Percentiles rank a stretch among this genome's conserved stretches.
Conservation (phyloP, 2,113 vertebrate species). For the Campylomormyrus tamandua region DNA sequence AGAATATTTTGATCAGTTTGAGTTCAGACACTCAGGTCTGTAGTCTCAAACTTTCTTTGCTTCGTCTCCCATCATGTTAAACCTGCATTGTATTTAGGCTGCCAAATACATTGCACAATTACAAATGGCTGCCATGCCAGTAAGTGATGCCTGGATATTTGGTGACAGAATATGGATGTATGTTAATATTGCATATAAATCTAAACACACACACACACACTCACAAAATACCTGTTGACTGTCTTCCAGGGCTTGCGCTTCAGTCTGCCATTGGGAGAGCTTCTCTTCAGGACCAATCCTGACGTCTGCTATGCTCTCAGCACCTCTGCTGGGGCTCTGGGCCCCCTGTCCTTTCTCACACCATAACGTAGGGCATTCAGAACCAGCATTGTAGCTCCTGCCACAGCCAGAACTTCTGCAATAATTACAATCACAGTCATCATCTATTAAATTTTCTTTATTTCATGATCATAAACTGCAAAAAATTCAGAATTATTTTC, state of each 20-base stretch:
- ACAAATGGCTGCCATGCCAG: background rate
- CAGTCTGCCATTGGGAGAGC: constrained; percentile 35
- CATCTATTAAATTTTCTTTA: background rate
- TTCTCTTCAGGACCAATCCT: constrained; percentile 49
- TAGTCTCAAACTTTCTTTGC: background rate
- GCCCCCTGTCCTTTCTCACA: constrained; percentile 18
- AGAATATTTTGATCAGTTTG: background rate
- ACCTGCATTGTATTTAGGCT: background rate
- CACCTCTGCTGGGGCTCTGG: constrained; percentile 13
- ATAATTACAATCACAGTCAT: background rate
- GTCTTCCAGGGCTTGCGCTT: constrained; percentile 33
- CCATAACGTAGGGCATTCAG: constrained; percentile 16
- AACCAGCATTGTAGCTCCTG: constrained; percentile 9
- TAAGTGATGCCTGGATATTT: background rate
- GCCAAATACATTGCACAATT: background rate
- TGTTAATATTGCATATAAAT: background rate
- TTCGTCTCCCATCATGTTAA: background rate
- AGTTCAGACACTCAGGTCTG: background rate
- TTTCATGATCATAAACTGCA: background rate
- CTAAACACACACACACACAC: no score
- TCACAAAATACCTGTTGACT: constrained; percentile 38
- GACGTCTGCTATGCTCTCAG: constrained; percentile 3
- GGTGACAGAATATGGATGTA: background rate
- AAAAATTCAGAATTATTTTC: background rate
- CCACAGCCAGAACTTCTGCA: constrained; percentile 19